Conservation (phyloP, 2,797 vertebrate genomes). For the Graptemys geographica region DNA sequence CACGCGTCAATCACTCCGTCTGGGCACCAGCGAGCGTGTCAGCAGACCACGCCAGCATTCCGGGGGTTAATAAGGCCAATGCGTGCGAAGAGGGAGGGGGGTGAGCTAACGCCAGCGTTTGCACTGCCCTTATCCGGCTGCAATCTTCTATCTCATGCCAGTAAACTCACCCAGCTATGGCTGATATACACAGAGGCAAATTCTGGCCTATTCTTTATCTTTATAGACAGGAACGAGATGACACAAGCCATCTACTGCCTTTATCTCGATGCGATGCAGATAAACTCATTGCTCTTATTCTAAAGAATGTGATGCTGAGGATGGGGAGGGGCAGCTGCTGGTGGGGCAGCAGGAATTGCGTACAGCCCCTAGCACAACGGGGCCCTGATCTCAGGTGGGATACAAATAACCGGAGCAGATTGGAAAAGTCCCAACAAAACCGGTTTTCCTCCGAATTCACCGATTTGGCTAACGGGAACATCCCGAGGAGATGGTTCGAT, state of each 20-base stretch:
- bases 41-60: too few relatives aligned
- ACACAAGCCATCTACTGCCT: neutral
- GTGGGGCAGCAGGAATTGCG: neutral
- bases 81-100: neutral
- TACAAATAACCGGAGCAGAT: too few relatives aligned
- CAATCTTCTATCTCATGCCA: neutral
- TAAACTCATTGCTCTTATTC: neutral
- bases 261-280: neutral
- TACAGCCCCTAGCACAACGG: neutral
- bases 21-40: neutral
- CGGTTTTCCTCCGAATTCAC: too few relatives aligned
- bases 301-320: neutral
- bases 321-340: neutral
- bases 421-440: too few relatives aligned
- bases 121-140: too few relatives aligned
- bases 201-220: too few relatives aligned
- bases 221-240: neutral
- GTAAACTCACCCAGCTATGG: neutral
- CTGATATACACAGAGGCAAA: too few relatives aligned
- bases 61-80: neutral
- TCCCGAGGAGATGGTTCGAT: too few relatives aligned
- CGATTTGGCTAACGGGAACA: too few relatives aligned
- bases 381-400: neutral
- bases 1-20: rapidly evolving
- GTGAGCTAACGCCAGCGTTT: too few relatives aligned